Percentiles rank a stretch among this genome's conserved stretches.
Conservation (phyloP, 2,888 invertebrate genomes). For the Eulithis prunata region DNA sequence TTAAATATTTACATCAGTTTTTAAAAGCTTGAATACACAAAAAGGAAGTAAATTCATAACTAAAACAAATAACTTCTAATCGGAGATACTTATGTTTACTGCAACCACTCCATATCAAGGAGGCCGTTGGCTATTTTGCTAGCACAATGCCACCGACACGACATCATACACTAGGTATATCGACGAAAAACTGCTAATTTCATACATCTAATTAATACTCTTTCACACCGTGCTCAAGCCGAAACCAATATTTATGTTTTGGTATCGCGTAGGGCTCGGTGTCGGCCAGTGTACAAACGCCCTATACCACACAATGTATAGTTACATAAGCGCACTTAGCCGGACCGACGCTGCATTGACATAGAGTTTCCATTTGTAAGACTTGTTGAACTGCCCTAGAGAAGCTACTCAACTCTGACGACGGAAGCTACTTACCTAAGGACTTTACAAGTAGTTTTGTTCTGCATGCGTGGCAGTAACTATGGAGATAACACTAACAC, state of each 20-base stretch:
- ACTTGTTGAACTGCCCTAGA: constrained; percentile 31
- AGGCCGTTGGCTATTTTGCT: not conserved
- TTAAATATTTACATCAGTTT: too few species aligned
- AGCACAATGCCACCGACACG: too few species aligned
- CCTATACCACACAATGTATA: constrained; percentile 14
- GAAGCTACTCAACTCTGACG: constrained; percentile 26
- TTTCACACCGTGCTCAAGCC: too few species aligned
- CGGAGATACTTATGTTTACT: not conserved
- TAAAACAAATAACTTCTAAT: too few species aligned
- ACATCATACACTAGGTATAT: too few species aligned
- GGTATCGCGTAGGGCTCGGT: too few species aligned
- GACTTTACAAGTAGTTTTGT: not conserved
- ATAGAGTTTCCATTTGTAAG: constrained; percentile 27
- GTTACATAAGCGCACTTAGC: constrained; percentile 22
- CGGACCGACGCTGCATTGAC: constrained; percentile 28
- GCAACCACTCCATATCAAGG: constrained; percentile 3
- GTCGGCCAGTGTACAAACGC: too few species aligned
- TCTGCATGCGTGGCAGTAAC: not conserved
- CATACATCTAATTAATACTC: too few species aligned
- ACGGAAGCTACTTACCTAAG: constrained; percentile 3
- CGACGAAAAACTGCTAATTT: too few species aligned
- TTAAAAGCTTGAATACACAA: too few species aligned
- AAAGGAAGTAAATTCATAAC: too few species aligned
- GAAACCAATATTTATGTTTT: too few species aligned
- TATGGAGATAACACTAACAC: not conserved